These are phyloP conservation scores for Orgyia antiqua DNA, from an alignment of 2,888 invertebrate genomes.

Conservation along the genomic window DNA sequence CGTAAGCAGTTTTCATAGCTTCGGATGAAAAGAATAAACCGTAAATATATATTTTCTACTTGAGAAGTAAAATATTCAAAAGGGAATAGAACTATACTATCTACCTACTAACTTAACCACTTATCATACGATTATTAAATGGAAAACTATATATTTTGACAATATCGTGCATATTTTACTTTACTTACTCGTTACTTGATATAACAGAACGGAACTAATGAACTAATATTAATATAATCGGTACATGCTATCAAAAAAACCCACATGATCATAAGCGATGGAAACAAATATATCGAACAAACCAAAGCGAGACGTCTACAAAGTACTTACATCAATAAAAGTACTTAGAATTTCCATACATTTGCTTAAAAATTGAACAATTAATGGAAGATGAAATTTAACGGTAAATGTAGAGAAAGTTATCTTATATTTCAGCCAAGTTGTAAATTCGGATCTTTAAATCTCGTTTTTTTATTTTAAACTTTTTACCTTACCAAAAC, in stretches of 20 bases:
- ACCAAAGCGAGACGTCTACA: conserved; percentile 26
- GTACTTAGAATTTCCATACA: conserved; percentile 1
- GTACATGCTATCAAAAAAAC: conserved; percentile 74
- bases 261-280: conserved; percentile 73
- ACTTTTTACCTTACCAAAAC: too few relatives aligned
- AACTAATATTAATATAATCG: conserved; percentile 30
- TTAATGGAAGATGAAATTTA: too few relatives aligned
- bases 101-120: neutral
- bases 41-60: too few relatives aligned
- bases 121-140: neutral
- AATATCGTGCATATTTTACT: too few relatives aligned
- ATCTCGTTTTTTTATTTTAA: too few relatives aligned
- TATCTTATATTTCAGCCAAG: too few relatives aligned
- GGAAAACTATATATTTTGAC: conserved; percentile 15
- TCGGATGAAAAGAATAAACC: too few relatives aligned
- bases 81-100: neutral
- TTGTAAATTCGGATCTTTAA: too few relatives aligned
- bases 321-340: neutral
- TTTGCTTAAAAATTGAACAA: neutral
- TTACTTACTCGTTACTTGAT: too few relatives aligned
- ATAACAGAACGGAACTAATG: conserved; percentile 49
- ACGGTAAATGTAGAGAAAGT: too few relatives aligned
- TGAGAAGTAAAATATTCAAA: too few relatives aligned
- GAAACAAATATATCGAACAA: conserved; percentile 37
- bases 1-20: too few relatives aligned